These are phyloP conservation scores for Drosophila mayri DNA, from an alignment of 1,140 invertebrate species.

Conservation along the genomic window DNA sequence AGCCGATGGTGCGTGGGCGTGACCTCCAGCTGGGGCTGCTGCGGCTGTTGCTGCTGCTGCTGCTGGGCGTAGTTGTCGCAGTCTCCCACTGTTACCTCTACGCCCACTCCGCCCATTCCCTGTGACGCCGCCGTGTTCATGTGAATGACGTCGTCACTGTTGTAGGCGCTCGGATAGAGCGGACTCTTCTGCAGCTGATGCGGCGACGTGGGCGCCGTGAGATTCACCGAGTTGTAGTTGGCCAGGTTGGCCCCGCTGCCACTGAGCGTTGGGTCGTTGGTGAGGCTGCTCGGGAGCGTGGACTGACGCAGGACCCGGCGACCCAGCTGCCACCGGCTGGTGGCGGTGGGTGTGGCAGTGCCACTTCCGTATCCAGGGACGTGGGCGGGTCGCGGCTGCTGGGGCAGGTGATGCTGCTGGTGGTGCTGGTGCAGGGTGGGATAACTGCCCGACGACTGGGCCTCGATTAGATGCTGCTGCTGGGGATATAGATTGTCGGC, in stretches of 20 bases:
- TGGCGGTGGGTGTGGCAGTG: slow-evolving; percentile 73
- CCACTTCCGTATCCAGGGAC: slow-evolving; percentile 70
- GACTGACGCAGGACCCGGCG: slow-evolving; percentile 83
- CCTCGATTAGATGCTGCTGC: slow-evolving; percentile 76
- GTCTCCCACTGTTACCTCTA: slow-evolving; percentile 51
- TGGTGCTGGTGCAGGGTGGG: slow-evolving; percentile 74
- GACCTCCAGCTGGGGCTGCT: slow-evolving; percentile 60
- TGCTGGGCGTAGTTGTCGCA: slow-evolving; percentile 79
- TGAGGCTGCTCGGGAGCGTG: slow-evolving; percentile 76
- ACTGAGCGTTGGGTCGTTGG: slow-evolving; percentile 74
- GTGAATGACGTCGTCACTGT: slow-evolving; percentile 82
- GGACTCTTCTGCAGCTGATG: slow-evolving; percentile 80
- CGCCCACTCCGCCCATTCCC: slow-evolving; percentile 28
- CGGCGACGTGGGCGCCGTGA: slow-evolving; percentile 82
- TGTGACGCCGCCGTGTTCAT: slow-evolving; percentile 60
- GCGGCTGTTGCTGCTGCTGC: slow-evolving; percentile 54
- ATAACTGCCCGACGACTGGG: slow-evolving; percentile 78
- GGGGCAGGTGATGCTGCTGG: slow-evolving; percentile 56
- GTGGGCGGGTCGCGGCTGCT: slow-evolving; percentile 54
- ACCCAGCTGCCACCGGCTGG: slow-evolving; percentile 78
- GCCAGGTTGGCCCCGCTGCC: slow-evolving; percentile 77
- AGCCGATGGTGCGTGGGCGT: slow-evolving; percentile 71
- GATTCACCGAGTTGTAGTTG: slow-evolving; percentile 77
- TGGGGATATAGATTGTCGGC: slow-evolving; percentile 80
- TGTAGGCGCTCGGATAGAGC: slow-evolving; percentile 81